A percentile compares a stretch with the other conserved stretches of the same genome.
Conservation (phyloP, 2,797 vertebrate genomes). For the Sparidentex hasta region DNA sequence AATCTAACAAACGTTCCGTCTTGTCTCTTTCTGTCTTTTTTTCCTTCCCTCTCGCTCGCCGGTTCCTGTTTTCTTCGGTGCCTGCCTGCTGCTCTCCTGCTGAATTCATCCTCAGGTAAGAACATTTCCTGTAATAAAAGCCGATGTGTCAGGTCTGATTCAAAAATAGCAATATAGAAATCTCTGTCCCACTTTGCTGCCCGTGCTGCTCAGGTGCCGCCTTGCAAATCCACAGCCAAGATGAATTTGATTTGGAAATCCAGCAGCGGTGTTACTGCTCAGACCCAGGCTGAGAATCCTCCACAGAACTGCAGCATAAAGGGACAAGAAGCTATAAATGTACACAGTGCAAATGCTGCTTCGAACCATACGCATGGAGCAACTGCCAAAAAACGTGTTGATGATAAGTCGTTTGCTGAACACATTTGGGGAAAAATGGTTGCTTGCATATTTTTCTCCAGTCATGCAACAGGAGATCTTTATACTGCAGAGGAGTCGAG, state of each 20-base stretch:
- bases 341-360: not conserved
- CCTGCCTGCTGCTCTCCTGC: conserved; percentile 13
- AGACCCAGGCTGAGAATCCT: not conserved
- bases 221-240: conserved; percentile 20
- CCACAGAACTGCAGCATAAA: not conserved
- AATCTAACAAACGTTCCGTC: conserved; percentile 63
- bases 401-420: not conserved
- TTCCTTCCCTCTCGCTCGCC: not conserved
- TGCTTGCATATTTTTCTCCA: not conserved
- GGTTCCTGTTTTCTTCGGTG: conserved; percentile 24
- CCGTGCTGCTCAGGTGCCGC: conserved; percentile 16
- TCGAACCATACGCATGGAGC: not conserved
- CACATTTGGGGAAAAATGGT: not conserved
- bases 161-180: conserved; percentile 33
- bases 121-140: conserved; percentile 43
- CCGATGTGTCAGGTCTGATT: conserved; percentile 23
- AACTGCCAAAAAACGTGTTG: not conserved
- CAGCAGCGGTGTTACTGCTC: conserved; percentile 6
- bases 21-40: conserved; percentile 48
- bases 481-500: not conserved
- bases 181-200: conserved; percentile 35
- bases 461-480: not conserved
- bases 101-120: conserved; percentile 76
- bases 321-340: not conserved
- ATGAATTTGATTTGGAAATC: conserved; percentile 30